These are phyloP conservation scores for Falco columbarius DNA, from an alignment of 2,797 vertebrate genomes.

Conservation along the genomic window DNA sequence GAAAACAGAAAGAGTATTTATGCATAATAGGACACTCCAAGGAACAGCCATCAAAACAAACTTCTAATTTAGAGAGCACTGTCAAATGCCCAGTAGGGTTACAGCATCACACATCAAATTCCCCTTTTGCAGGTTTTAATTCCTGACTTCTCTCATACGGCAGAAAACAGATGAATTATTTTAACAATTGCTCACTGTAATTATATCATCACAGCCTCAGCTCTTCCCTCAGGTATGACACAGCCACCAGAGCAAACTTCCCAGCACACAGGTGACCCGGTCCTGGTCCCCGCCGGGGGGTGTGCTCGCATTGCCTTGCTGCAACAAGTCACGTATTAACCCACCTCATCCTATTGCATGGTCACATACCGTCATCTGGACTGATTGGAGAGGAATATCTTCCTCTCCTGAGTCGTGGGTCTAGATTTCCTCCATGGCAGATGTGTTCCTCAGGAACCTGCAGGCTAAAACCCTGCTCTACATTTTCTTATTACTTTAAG, in stretches of 20 bases:
- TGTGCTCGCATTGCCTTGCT: not conserved
- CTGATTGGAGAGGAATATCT: not conserved
- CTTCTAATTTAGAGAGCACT: not conserved
- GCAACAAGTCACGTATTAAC: not conserved
- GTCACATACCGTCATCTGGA: not conserved
- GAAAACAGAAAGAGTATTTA: not conserved
- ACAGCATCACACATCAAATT: not conserved
- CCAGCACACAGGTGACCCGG: not conserved
- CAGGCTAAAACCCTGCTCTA: not conserved
- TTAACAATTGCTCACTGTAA: not conserved
- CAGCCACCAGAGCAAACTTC: not conserved
- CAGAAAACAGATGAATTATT: constrained; percentile 3
- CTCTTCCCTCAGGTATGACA: not conserved
- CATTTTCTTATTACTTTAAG: not conserved
- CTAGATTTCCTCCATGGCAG: not conserved
- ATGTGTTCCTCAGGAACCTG: not conserved
- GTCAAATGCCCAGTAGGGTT: not conserved
- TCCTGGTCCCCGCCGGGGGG: not conserved
- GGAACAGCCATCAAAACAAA: not conserved
- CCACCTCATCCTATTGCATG: not conserved
- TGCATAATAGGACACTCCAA: not conserved
- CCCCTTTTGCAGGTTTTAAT: not conserved
- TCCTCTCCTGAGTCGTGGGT: not conserved
- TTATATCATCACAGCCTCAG: not conserved
- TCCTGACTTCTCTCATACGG: not conserved